A percentile compares a stretch with the other conserved stretches of the same genome.
Evolutionary conservation across 2,113 vertebrate genomes (phyloP).

Genomic region (Solenodon paradoxus): DNA sequence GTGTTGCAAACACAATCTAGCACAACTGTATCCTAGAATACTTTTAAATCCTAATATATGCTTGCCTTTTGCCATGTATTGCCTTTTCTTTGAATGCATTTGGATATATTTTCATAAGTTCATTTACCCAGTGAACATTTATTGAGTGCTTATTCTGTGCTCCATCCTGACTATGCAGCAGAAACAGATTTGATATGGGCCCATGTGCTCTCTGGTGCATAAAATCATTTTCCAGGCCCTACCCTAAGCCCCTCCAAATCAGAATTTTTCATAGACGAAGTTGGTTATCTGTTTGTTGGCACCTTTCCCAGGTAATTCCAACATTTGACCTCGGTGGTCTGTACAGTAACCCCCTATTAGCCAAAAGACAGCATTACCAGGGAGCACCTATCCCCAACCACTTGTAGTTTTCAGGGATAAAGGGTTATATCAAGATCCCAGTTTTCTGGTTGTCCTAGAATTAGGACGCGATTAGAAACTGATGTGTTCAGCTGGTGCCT

Average conservation of each 20-base stretch:
- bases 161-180: neutral
- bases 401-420: neutral
- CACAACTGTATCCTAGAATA: neutral
- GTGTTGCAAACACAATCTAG: neutral
- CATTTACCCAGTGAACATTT: neutral
- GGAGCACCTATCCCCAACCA: neutral
- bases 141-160: neutral
- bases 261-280: neutral
- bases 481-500: neutral
- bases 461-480: neutral
- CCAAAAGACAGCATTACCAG: neutral
- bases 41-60: neutral
- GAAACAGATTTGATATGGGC: neutral
- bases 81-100: neutral
- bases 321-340: neutral
- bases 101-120: neutral
- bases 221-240: neutral
- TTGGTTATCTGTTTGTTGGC: neutral
- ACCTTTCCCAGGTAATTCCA: neutral
- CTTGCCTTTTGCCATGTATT: neutral
- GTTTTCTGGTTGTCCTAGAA: conserved; percentile 11
- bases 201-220: neutral
- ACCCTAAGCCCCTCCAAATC: neutral
- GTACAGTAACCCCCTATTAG: neutral
- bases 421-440: neutral